Conservation (phyloP, 2,797 vertebrate genomes). For the Telmatherina bonti region DNA sequence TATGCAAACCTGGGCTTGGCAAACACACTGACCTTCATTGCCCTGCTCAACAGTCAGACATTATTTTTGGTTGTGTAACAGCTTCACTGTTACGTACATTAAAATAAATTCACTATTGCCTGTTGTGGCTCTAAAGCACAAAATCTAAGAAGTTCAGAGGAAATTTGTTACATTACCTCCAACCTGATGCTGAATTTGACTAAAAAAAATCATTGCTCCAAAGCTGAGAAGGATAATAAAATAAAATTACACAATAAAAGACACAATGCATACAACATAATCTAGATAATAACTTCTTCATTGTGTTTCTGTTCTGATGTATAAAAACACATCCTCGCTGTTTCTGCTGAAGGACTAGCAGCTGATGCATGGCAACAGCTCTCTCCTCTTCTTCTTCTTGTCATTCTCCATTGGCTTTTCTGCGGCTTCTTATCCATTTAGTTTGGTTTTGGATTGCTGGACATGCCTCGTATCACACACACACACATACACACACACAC, state of each 20-base stretch:
- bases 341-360: constrained; percentile 8
- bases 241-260: neutral
- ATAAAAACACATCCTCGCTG: constrained; percentile 16
- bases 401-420: constrained; percentile 33
- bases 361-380: constrained; percentile 41
- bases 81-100: neutral
- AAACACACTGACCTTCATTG: constrained; percentile 30
- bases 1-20: constrained; percentile 66
- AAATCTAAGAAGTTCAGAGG: neutral
- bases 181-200: constrained; percentile 1
- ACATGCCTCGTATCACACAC: too few relatives aligned
- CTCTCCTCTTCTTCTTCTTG: constrained; percentile 14
- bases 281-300: constrained; percentile 1
- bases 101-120: constrained; percentile 5
- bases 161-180: constrained; percentile 4
- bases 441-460: constrained; percentile 37
- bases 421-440: constrained; percentile 49
- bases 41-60: constrained; percentile 53
- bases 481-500: constrained; percentile 30
- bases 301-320: constrained; percentile 21
- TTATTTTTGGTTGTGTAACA: constrained; percentile 22
- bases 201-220: neutral
- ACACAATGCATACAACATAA: neutral
- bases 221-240: constrained; percentile 21
- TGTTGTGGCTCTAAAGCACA: constrained; percentile 3